These are phyloP conservation scores for Drosophila equinoxialis DNA, from an alignment of 1,140 invertebrate species.

Conservation along the genomic window DNA sequence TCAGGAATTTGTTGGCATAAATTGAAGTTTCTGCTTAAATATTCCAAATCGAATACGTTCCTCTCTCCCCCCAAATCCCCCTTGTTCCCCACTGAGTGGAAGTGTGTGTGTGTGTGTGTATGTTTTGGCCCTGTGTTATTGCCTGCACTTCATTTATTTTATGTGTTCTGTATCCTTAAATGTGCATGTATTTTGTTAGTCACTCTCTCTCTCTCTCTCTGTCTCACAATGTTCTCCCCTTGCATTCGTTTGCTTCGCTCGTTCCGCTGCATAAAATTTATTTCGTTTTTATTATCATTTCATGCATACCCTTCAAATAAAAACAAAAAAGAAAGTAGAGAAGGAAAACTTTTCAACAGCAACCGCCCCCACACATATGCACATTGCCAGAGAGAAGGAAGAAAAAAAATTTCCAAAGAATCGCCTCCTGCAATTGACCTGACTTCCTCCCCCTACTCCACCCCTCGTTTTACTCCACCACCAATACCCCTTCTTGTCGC, in stretches of 20 bases:
- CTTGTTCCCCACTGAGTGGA: not conserved
- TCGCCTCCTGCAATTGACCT: conserved; percentile 76
- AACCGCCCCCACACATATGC: conserved; percentile 25
- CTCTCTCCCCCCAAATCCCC: not conserved
- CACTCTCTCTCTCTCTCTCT: conserved; percentile 33
- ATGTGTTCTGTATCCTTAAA: conserved; percentile 68
- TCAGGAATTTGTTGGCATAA: conserved; percentile 50
- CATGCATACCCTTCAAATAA: conserved; percentile 48
- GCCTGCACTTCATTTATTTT: conserved; percentile 75
- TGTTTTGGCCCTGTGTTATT: conserved; percentile 36
- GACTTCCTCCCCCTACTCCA: conserved; percentile 2
- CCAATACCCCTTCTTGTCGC: not conserved
- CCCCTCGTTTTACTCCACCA: not conserved
- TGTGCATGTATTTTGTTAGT: conserved; percentile 74
- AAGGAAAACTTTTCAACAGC: conserved; percentile 12
- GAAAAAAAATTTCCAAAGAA: conserved; percentile 69
- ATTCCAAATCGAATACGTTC: not conserved
- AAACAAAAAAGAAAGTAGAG: not conserved
- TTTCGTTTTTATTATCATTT: conserved; percentile 79
- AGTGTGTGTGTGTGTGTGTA: conserved; percentile 1
- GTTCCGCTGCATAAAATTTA: conserved; percentile 78
- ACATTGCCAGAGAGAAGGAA: conserved; percentile 19
- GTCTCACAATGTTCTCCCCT: too few species aligned
- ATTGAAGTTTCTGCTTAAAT: conserved; percentile 16
- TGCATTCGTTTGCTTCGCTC: conserved; percentile 15